Base-by-base conservation (phyloP, 2,797 vertebrate genomes). In the Gymnopithys bicolor region DNA sequence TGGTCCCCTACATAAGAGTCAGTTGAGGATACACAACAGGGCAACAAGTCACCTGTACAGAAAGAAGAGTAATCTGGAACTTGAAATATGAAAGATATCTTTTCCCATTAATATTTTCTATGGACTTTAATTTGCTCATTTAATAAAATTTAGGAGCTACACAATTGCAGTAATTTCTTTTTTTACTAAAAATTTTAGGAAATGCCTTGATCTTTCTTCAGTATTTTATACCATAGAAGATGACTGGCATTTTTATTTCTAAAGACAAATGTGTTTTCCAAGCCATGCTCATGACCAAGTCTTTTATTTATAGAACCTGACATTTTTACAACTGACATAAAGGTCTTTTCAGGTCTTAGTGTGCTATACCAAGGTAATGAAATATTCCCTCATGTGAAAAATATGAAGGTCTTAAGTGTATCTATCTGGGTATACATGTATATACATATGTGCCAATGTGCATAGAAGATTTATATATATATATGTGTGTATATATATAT, bases 321-420 rank as follows among this genome's bases (percentile, higher is more conserved):
- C 41, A 84, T 49, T 84, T 81, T 95, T 94, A 88, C 62, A 95
- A 52, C 56, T 70, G 71, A 49, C n/a, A 77, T 43, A 80, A 94
- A 95, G n/a, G 67, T 15, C 63, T 87, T 84, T 71, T 92, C 69
- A 89, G 62, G 78, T 79, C 85, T 91, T 32, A 15, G 13, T 15
- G 41, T 39, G 30, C 28, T 23, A 23, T 48, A 79, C 51, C 4
- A 67, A 64, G 24, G 30, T 24, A 84, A 56, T 43, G 30, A 90
- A 80, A 87, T 75, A 68, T 78, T 83, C 15, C 10, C 21, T 69
- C 1, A 1, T 60, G 27, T 30, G 14, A 84, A 78, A 82, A 67
- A 48, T 9, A 60, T 5, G 10, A 66, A 71, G 11, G 7, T 49
- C 32, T 86, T 33, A 62, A 66, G 9, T 51, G 11, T 13, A 25